Base-by-base conservation (phyloP, 2,888 invertebrate species). In the Anthoptus insignis region DNA sequence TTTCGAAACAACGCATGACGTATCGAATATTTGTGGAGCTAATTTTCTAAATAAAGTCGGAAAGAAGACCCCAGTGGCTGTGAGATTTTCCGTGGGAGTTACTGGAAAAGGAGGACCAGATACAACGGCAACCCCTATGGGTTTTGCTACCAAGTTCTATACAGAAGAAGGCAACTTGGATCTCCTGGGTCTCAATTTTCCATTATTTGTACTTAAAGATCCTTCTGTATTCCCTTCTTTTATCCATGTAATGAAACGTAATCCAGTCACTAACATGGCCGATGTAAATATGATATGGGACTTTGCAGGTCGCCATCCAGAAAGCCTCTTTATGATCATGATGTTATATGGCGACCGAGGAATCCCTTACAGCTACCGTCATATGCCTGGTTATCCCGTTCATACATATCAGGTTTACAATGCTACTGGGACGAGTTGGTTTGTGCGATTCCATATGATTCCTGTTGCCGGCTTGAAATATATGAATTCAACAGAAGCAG, bases 301-400 rank as follows among this genome's bases (percentile, higher is more conserved):
- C 74, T 91, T 93, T 69, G 74, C 93, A 24, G 86, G 89, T 2
- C 75, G 89, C 24, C 83, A 86, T 13, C 94, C 94, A 0, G 97
- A 98, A 83, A 94, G 96, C 9, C 45, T 58, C 9, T 29, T 94
- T 0, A 94, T 95, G 1, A 98, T 98, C 80, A 45, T 97, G 77
- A 90, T 95, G 86, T 85, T 97, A 69, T 97, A 97, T 79, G 94
- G 96, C 8, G 98, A 98, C 86, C 95, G 97, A 73, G 98, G 98
- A 24, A 96, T 97, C 70, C 98, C 98, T 0, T 96, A 98, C 82
- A 98, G 98, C 4, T 96, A 95, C 84, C 94, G 98, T 27, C 95
- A 96, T 82, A 98, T 98, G 98, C 97, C 98, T 79, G 97, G 97
- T 42, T 99, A 97, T 76, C 97, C 97, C 5, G 97, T 97, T n/a